Conservation (phyloP, 2,797 vertebrate species). For the Acanthiza pusilla region DNA sequence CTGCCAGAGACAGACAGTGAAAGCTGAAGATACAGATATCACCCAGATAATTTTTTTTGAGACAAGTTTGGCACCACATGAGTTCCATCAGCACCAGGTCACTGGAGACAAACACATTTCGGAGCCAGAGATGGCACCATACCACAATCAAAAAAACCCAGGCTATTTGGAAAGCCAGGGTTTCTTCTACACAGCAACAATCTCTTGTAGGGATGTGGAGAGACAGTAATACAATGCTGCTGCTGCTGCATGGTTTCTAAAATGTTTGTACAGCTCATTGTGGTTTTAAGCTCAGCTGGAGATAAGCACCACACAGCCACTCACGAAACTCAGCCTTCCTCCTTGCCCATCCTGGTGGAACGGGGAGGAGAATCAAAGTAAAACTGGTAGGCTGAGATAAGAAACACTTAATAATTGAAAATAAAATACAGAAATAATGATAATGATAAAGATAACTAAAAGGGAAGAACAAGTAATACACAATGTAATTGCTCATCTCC, state of each 20-base stretch:
- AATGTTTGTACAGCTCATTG: not conserved
- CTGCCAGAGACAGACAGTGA: not conserved
- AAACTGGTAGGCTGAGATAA: too few species aligned
- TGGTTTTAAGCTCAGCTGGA: not conserved
- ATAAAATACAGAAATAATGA: not conserved
- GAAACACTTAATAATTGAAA: not conserved
- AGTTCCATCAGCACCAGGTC: accelerated
- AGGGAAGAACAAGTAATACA: not conserved
- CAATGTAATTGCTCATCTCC: not conserved
- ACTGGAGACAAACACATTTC: not conserved
- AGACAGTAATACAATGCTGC: not conserved
- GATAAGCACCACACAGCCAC: too few species aligned
- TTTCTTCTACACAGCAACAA: not conserved
- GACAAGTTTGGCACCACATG: accelerated
- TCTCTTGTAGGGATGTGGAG: not conserved
- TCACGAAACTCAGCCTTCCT: not conserved
- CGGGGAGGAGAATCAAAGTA: not conserved
- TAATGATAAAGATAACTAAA: not conserved
- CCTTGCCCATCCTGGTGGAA: too few species aligned
- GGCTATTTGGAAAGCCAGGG: not conserved
- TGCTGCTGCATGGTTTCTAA: not conserved
- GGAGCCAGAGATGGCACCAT: not conserved
- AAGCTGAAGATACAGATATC: not conserved
- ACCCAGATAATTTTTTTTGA: not conserved
- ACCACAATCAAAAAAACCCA: accelerated